Conservation (phyloP, 2,797 vertebrate genomes). For the Sebastes hubbsi region DNA sequence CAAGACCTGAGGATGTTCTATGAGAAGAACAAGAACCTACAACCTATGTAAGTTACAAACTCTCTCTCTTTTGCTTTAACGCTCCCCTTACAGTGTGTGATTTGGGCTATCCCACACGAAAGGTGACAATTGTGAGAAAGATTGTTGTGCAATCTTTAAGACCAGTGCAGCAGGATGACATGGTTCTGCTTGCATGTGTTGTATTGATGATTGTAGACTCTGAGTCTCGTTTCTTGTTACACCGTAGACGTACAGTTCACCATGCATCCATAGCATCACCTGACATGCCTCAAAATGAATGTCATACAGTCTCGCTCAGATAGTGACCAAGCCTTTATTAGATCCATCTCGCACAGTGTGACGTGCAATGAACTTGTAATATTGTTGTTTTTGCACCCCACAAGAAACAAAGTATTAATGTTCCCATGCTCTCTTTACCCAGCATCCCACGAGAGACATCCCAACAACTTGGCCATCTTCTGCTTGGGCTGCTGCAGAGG, state of each 20-base stretch:
- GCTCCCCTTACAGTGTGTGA: not conserved
- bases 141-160: not conserved
- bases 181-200: not conserved
- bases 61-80: not conserved
- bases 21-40: slow-evolving; percentile 95
- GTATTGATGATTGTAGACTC: not conserved
- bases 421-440: slow-evolving; percentile 30
- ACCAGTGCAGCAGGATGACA: not conserved
- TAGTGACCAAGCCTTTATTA: not conserved
- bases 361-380: not conserved
- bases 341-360: not conserved
- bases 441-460: slow-evolving; percentile 97
- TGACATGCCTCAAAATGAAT: not conserved
- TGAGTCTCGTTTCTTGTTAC: fast-evolving
- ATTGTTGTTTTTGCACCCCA: not conserved
- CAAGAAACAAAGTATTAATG: not conserved
- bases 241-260: too few species aligned
- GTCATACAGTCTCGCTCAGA: fast-evolving
- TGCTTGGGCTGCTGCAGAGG: slow-evolving; percentile 93
- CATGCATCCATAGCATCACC: too few species aligned
- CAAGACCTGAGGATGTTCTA: slow-evolving; percentile 98
- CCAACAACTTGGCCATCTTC: slow-evolving; percentile 86
- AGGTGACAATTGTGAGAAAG: not conserved
- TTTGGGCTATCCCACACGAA: not conserved
- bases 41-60: slow-evolving; percentile 87